These are phyloP conservation scores for Galago senegalensis DNA, from an alignment of 2,797 vertebrate species.

Conservation along the genomic window DNA sequence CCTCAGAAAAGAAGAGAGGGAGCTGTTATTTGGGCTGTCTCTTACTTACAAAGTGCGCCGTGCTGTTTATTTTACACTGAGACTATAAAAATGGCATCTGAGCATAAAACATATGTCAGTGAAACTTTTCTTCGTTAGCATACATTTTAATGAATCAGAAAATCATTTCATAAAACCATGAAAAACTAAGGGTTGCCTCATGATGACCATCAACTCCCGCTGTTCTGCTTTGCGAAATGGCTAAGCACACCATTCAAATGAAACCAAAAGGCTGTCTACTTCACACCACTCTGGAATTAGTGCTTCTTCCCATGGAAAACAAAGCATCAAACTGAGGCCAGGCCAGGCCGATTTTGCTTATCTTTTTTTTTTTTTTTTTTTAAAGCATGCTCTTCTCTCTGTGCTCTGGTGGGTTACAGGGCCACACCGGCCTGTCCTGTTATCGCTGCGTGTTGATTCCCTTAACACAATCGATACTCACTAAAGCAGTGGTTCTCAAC, in stretches of 20 bases:
- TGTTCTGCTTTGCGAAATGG: background rate
- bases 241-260: background rate
- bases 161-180: background rate
- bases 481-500: background rate
- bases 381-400: background rate
- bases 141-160: conserved; percentile 3
- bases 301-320: conserved; percentile 28
- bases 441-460: background rate
- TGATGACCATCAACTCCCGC: background rate
- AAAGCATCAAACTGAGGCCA: background rate
- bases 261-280: background rate
- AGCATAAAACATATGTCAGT: background rate
- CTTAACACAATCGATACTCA: background rate
- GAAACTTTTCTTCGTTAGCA: background rate
- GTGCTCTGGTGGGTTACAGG: background rate
- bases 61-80: background rate
- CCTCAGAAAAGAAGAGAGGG: background rate
- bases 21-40: background rate
- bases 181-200: background rate
- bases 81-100: background rate
- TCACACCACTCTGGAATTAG: background rate
- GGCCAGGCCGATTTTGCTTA: background rate
- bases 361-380: no score
- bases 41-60: background rate
- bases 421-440: rapidly evolving